A percentile compares a stretch with the other conserved stretches of the same genome.
These are phyloP conservation scores for Acanthochromis polyacanthus DNA, from an alignment of 2,113 vertebrate species.

Conservation along the genomic window DNA sequence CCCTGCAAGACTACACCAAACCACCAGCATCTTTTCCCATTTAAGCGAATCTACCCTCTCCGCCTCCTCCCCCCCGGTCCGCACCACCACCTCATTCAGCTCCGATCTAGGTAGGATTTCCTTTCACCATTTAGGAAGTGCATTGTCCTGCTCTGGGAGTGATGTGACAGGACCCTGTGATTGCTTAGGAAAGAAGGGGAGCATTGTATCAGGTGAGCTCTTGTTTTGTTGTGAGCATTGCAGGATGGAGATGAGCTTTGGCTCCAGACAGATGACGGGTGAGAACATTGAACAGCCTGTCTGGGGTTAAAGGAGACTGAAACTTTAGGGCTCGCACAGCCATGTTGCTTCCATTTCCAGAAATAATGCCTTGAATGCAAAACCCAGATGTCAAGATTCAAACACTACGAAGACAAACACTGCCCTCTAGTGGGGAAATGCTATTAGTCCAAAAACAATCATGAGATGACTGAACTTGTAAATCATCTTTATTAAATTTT, in stretches of 20 bases:
- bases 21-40: constrained; percentile 66
- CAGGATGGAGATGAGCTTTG: constrained; percentile 57
- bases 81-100: constrained; percentile 71
- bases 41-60: constrained; percentile 64
- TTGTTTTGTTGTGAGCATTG: constrained; percentile 60
- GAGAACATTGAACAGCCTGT: neutral
- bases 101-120: constrained; percentile 77
- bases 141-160: constrained; percentile 78
- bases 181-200: constrained; percentile 74
- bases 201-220: constrained; percentile 70
- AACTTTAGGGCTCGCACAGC: neutral
- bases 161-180: constrained; percentile 74
- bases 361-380: constrained; percentile 2
- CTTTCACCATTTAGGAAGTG: constrained; percentile 80
- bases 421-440: constrained; percentile 59
- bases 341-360: neutral
- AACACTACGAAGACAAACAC: neutral
- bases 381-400: neutral
- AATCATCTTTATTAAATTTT: constrained; percentile 68
- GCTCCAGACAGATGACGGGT: constrained; percentile 49
- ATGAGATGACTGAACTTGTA: neutral
- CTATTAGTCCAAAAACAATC: neutral
- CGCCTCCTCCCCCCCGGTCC: constrained; percentile 5
- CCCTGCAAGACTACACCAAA: constrained; percentile 75
- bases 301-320: constrained; percentile 14